Evolutionary conservation across 2,113 vertebrate genomes (phyloP).

Genomic region (Solenodon paradoxus): DNA sequence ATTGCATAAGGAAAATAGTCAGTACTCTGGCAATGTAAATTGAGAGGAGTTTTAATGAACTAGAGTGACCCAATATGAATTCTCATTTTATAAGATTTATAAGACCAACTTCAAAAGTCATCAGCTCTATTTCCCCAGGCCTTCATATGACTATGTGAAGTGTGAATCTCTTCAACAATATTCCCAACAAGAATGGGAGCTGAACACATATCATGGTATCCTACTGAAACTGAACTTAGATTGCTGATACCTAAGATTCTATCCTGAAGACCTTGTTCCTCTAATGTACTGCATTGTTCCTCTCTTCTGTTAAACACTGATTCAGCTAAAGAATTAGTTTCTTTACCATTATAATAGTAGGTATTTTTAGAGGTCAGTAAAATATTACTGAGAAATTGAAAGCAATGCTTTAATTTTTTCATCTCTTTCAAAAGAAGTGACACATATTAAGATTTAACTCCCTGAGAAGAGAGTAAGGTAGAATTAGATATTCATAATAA

Average conservation of each 20-base stretch:
- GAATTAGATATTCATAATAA: conserved; percentile 49
- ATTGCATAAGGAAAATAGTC: neutral
- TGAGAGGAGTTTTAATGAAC: neutral
- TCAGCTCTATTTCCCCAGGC: neutral
- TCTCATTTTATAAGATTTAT: neutral
- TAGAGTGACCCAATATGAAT: neutral
- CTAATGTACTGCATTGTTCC: neutral
- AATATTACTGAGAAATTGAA: conserved; percentile 48
- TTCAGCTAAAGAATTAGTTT: conserved; percentile 32
- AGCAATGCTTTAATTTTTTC: conserved; percentile 47
- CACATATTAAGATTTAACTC: neutral
- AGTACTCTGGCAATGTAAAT: neutral
- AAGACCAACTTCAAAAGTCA: neutral
- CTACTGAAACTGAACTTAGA: neutral
- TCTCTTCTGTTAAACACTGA: neutral
- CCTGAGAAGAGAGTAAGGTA: conserved; percentile 22
- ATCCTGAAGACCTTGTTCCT: neutral
- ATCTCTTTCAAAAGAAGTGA: conserved; percentile 14
- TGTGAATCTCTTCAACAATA: neutral
- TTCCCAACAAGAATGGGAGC: neutral
- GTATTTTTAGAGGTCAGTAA: conserved; percentile 55
- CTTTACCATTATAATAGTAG: conserved; percentile 25
- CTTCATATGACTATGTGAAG: neutral
- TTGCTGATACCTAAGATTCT: neutral
- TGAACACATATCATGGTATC: neutral